Percentiles rank a stretch among this genome's conserved stretches.
These are phyloP conservation scores for Alviniconcha marisindica DNA, from an alignment of 1,140 invertebrate species.

Conservation along the genomic window DNA sequence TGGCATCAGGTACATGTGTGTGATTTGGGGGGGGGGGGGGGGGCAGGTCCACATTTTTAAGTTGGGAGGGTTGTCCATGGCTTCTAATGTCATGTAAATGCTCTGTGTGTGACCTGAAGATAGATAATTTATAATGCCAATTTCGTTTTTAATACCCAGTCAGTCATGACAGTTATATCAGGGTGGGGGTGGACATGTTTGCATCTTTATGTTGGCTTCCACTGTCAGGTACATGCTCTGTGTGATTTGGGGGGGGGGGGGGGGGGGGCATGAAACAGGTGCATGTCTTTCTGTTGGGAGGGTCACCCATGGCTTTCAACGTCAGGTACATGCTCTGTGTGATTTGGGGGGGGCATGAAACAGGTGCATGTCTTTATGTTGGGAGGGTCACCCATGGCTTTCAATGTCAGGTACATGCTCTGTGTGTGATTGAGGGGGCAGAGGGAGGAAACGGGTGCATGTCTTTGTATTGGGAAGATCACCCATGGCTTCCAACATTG, in stretches of 20 bases:
- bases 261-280: constrained; percentile 73
- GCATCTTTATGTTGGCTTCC: too few species aligned
- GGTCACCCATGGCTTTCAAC: constrained; percentile 72
- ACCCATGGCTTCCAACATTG: constrained; percentile 67
- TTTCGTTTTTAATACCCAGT: too few species aligned
- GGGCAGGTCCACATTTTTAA: too few species aligned
- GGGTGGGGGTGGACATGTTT: too few species aligned
- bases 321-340: constrained; percentile 62
- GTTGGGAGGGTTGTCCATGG: too few species aligned
- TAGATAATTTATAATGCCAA: too few species aligned
- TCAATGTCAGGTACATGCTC: constrained; percentile 63
- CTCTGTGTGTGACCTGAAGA: too few species aligned
- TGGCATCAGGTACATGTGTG: constrained; percentile 47
- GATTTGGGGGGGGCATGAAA: constrained; percentile 66
- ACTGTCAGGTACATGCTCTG: constrained; percentile 65
- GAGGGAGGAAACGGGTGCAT: background rate
- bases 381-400: constrained; percentile 74
- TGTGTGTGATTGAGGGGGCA: background rate
- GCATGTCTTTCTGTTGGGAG: constrained; percentile 74
- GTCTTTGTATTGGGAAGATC: constrained; percentile 73
- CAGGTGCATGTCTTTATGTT: constrained; percentile 74
- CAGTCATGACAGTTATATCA: too few species aligned
- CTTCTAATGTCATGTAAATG: constrained; percentile 40
- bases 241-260: constrained; percentile 42
- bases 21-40: background rate